phyloP scores from a whole-genome alignment of 2,797 vertebrate species.

The Chiloscyllium punctatum region DNA sequence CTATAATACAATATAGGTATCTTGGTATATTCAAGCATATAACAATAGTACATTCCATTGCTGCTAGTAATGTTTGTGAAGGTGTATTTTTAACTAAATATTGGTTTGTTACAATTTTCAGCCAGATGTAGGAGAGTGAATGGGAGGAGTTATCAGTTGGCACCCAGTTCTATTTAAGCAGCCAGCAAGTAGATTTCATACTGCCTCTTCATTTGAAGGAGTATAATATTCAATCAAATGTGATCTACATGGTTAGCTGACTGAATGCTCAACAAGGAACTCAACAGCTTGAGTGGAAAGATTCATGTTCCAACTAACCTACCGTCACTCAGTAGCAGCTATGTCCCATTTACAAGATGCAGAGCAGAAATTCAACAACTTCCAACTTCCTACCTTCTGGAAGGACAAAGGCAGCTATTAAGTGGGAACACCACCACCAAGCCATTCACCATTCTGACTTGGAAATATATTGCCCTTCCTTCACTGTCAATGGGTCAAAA shows the following conservation, averaged over 20 bases:
- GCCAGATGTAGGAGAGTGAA: no score
- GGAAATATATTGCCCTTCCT: no score
- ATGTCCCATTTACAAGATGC: no score
- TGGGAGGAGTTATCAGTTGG: background rate
- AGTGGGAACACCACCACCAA: no score
- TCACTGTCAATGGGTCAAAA: no score
- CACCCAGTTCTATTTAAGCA: no score
- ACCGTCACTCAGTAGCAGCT: no score
- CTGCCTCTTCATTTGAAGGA: background rate
- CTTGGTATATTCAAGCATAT: background rate
- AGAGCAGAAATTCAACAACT: no score
- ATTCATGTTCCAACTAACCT: background rate
- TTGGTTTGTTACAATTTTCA: background rate
- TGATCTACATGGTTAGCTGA: no score
- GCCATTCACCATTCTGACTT: no score
- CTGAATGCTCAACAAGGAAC: background rate
- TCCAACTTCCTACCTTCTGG: no score
- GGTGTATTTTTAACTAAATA: background rate
- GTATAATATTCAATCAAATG: background rate
- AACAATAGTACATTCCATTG: background rate
- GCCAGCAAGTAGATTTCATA: background rate
- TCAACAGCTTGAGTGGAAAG: background rate
- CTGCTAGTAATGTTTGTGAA: background rate
- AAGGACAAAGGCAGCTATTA: no score
- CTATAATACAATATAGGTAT: background rate